Conservation (phyloP, 2,888 invertebrate genomes). For the Tinea trinotella region DNA sequence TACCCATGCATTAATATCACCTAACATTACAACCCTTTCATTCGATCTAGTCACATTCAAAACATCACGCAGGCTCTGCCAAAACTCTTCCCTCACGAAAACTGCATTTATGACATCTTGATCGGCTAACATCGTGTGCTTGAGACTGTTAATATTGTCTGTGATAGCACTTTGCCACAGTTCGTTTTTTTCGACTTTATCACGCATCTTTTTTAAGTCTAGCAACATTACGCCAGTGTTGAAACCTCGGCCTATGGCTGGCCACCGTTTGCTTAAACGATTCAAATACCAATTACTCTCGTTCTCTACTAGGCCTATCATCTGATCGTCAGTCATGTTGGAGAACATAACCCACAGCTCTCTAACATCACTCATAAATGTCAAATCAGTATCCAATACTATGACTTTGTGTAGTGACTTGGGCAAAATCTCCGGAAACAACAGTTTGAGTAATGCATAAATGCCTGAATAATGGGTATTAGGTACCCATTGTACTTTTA, state of each 20-base stretch:
- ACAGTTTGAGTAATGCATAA: constrained; percentile 86
- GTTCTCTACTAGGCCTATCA: constrained; percentile 90
- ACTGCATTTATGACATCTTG: constrained; percentile 94
- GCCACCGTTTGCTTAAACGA: constrained; percentile 85
- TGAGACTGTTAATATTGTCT: constrained; percentile 74
- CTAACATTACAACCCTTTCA: too few relatives aligned
- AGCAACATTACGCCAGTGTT: constrained; percentile 90
- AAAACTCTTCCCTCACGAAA: too few relatives aligned
- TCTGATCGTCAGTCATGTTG: constrained; percentile 78
- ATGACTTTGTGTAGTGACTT: constrained; percentile 78
- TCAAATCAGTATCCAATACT: constrained; percentile 89
- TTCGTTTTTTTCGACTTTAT: constrained; percentile 76
- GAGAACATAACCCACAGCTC: constrained; percentile 85
- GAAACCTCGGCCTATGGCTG: constrained; percentile 85
- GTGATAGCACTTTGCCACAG: constrained; percentile 84
- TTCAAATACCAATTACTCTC: constrained; percentile 90
- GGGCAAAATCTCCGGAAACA: constrained; percentile 84
- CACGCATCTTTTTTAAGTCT: constrained; percentile 78
- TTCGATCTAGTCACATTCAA: too few relatives aligned
- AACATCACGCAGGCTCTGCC: too few relatives aligned
- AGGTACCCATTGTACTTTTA: constrained; percentile 87
- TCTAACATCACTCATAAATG: constrained; percentile 84
- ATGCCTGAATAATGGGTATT: constrained; percentile 94
- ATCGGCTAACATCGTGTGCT: constrained; percentile 83
- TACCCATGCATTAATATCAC: too few relatives aligned